Percentiles rank a stretch among this genome's conserved stretches.
Evolutionary conservation across 2,113 vertebrate species (phyloP).

Genomic region (Thalassarche chlororhynchos): DNA sequence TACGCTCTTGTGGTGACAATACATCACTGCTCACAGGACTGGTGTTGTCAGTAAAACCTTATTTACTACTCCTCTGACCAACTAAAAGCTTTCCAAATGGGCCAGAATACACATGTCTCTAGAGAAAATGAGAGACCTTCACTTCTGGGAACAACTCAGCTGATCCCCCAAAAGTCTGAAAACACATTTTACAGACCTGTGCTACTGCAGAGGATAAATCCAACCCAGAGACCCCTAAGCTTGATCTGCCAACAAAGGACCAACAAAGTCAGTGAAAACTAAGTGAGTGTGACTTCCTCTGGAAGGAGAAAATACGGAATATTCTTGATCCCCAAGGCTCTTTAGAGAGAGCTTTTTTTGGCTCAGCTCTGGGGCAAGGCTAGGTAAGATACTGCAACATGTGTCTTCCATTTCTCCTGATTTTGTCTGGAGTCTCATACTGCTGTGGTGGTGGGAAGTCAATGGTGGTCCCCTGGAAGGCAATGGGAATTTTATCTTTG

Average conservation of each 20-base stretch:
- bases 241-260: neutral
- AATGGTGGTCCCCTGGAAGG: neutral
- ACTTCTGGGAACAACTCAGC: neutral
- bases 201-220: neutral
- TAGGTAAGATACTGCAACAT: neutral
- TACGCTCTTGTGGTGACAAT: neutral
- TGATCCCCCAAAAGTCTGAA: neutral
- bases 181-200: neutral
- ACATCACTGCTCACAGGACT: neutral
- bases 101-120: neutral
- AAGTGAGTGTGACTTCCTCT: neutral
- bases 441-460: neutral
- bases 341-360: neutral
- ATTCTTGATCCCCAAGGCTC: neutral
- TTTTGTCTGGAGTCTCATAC: neutral
- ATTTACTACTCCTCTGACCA: constrained; percentile 38
- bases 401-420: neutral
- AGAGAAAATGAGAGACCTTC: neutral
- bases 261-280: neutral
- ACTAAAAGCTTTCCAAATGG: constrained; percentile 25
- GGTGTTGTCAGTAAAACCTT: neutral
- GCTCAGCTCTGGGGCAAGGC: neutral
- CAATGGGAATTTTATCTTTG: neutral
- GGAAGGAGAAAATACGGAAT: neutral
- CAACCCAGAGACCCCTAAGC: neutral